Percentiles rank a stretch among this genome's conserved stretches.
phyloP scores from a whole-genome alignment of 2,888 invertebrate genomes.

The Napeogenes inachia region DNA sequence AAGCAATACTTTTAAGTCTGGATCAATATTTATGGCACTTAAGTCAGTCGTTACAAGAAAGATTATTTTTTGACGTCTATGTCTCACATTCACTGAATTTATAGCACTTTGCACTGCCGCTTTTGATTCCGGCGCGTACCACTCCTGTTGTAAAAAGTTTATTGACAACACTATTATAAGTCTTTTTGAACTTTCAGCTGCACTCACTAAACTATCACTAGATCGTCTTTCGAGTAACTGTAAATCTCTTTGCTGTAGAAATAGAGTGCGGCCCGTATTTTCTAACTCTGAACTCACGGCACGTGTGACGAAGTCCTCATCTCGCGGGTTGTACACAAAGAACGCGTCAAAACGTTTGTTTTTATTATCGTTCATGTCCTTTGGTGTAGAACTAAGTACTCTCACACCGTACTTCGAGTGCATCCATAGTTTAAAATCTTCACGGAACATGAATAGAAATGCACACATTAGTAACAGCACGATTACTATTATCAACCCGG shows the following conservation, averaged over 20 bases:
- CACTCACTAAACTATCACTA: constrained; percentile 73
- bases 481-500: constrained; percentile 82
- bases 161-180: constrained; percentile 89
- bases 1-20: constrained; percentile 84
- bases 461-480: constrained; percentile 83
- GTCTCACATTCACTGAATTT: constrained; percentile 80
- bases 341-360: constrained; percentile 91
- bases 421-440: constrained; percentile 87
- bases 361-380: constrained; percentile 75
- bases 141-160: constrained; percentile 88
- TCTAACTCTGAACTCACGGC: constrained; percentile 85
- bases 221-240: constrained; percentile 77
- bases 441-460: constrained; percentile 84
- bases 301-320: constrained; percentile 84
- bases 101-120: constrained; percentile 87
- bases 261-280: constrained; percentile 79
- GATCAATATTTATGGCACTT: constrained; percentile 82
- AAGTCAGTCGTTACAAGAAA: constrained; percentile 75
- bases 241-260: constrained; percentile 82
- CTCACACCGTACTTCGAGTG: constrained; percentile 87
- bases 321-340: constrained; percentile 89
- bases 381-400: constrained; percentile 80
- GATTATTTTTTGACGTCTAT: constrained; percentile 78
- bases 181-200: constrained; percentile 80
- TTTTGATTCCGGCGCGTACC: constrained; percentile 88